Conservation (phyloP, 2,113 vertebrate species). For the Nycticorax nycticorax region DNA sequence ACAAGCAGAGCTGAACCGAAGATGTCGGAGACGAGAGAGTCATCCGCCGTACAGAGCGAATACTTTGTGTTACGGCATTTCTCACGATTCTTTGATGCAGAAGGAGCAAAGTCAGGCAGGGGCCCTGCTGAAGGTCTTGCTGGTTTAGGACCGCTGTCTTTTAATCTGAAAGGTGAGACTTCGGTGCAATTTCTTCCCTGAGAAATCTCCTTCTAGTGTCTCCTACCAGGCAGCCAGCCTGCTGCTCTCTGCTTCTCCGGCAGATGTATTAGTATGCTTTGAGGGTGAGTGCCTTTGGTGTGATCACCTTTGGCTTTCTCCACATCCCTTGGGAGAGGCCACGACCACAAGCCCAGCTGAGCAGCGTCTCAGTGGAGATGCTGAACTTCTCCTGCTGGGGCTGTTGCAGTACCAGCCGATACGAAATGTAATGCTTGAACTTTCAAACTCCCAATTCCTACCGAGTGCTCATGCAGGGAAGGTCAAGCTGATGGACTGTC, state of each 20-base stretch:
- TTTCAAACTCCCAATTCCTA: neutral
- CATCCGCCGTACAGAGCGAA: neutral
- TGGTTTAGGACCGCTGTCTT: neutral
- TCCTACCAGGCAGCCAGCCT: neutral
- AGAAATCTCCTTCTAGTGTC: neutral
- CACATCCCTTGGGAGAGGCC: neutral
- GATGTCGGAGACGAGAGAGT: neutral
- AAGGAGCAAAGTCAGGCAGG: neutral
- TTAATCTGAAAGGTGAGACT: neutral
- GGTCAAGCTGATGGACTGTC: conserved; percentile 38
- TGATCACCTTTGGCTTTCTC: neutral
- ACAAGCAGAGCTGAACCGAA: neutral
- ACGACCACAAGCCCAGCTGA: rapidly evolving
- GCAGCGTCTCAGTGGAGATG: neutral
- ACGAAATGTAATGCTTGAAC: neutral
- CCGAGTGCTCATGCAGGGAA: neutral
- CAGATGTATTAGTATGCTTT: neutral
- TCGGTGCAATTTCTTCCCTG: neutral
- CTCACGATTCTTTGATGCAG: neutral
- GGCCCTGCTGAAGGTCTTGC: neutral
- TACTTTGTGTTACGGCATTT: neutral
- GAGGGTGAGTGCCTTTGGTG: neutral
- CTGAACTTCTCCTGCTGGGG: neutral
- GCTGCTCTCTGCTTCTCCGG: neutral
- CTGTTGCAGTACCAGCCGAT: neutral